These are phyloP conservation scores for Aplysina aerophoba DNA, from an alignment of 37 sponge, comb jelly and placozoan species.

Conservation along the genomic window DNA sequence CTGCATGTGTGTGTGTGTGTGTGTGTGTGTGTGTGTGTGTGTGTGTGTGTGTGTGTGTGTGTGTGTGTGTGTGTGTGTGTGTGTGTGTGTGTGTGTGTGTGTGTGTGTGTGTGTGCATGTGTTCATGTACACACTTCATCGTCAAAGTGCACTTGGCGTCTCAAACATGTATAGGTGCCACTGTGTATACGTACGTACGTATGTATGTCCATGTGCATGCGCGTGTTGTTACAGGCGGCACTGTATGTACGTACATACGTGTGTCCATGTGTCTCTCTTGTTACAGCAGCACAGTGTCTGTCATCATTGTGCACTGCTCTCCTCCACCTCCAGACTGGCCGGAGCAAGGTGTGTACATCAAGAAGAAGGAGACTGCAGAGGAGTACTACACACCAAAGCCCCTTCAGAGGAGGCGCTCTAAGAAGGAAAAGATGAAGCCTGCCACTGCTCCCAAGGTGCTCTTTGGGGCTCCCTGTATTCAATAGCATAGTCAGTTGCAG, in stretches of 20 bases:
- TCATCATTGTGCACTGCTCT: no score
- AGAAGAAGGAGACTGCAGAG: not conserved
- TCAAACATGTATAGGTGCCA: no score
- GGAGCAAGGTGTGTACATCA: not conserved
- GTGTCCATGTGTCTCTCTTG: not conserved
- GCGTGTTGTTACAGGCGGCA: not conserved
- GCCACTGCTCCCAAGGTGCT: slow-evolving; percentile 11
- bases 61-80: no score
- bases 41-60: no score
- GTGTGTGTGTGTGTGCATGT: no score
- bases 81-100: no score
- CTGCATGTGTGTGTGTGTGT: no score
- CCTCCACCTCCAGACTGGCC: not conserved
- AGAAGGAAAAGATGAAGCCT: slow-evolving; percentile 18
- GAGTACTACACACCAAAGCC: not conserved
- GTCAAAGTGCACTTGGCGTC: no score
- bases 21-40: no score
- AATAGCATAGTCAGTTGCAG: no score
- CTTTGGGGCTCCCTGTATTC: not conserved
- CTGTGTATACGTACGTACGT: not conserved
- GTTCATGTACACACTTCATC: no score
- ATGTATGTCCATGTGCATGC: not conserved
- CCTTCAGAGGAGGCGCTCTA: not conserved
- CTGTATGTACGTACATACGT: not conserved
- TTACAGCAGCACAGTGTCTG: no score